Evolutionary conservation across 2,888 invertebrate genomes (phyloP).

Genomic region (Acrobeloides nanus): DNA sequence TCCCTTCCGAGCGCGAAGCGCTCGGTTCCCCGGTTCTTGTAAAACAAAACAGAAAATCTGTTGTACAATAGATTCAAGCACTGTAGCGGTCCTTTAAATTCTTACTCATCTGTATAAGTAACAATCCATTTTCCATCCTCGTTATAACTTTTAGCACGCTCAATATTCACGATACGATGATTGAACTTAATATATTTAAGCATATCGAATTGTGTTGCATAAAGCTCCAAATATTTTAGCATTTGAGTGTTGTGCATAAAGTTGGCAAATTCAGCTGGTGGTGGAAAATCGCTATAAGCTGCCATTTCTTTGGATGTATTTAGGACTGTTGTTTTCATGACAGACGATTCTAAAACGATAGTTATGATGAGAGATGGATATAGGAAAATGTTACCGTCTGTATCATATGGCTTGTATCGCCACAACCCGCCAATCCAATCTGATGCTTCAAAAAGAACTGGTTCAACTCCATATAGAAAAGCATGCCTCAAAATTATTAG

Average conservation of each 20-base stretch:
- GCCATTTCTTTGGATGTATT: slow-evolving; percentile 56
- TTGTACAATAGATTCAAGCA: no score
- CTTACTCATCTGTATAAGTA: slow-evolving; percentile 27
- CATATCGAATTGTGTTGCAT: slow-evolving; percentile 41
- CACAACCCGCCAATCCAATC: slow-evolving; percentile 29
- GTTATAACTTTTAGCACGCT: slow-evolving; percentile 46
- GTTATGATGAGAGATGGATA: no score
- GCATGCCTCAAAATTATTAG: slow-evolving; percentile 45
- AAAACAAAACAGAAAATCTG: no score
- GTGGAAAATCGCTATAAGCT: slow-evolving; percentile 55
- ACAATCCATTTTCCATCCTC: slow-evolving; percentile 53
- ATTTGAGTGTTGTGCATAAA: slow-evolving; percentile 56
- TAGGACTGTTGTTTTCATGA: slow-evolving; percentile 54
- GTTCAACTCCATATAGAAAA: slow-evolving; percentile 21
- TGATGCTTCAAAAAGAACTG: slow-evolving; percentile 32
- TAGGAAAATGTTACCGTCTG: slow-evolving; percentile 22
- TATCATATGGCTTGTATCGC: slow-evolving; percentile 29
- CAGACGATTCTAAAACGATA: slow-evolving; percentile 46
- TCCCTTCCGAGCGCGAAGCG: no score
- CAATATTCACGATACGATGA: slow-evolving; percentile 36
- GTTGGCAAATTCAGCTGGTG: slow-evolving; percentile 55
- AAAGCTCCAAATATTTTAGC: slow-evolving; percentile 36
- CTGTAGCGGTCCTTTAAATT: no score
- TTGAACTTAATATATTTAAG: slow-evolving; percentile 37
- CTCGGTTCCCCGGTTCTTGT: no score